Evolutionary conservation across 2,888 invertebrate genomes (phyloP).

Genomic region (Cephus spinipes): DNA sequence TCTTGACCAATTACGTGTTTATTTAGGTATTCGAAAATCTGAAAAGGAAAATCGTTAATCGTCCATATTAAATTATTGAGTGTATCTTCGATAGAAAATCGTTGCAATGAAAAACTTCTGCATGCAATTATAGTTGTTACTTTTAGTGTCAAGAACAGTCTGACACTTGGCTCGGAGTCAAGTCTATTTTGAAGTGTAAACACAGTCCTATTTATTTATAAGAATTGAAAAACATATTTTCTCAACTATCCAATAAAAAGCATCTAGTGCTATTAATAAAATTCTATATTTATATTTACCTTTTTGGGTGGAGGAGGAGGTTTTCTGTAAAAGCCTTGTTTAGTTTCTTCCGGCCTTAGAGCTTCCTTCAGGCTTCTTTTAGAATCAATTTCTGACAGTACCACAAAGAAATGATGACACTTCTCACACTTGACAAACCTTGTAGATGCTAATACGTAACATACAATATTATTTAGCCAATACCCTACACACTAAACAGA

Average conservation of each 20-base stretch:
- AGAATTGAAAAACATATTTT: not conserved
- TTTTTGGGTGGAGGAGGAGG: constrained; percentile 97
- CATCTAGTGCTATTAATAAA: not conserved
- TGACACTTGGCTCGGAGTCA: not conserved
- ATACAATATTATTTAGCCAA: not conserved
- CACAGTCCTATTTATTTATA: not conserved
- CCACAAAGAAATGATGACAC: constrained; percentile 97
- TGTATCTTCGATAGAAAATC: no score
- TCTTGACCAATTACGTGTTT: constrained; percentile 98
- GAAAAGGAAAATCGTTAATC: constrained; percentile 26
- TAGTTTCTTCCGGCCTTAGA: constrained; percentile 72
- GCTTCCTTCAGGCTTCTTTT: constrained; percentile 88
- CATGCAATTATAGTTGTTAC: not conserved
- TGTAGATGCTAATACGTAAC: constrained; percentile 75
- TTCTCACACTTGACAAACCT: constrained; percentile 98
- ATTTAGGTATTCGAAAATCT: constrained; percentile 96
- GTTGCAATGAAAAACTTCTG: no score
- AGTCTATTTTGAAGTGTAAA: not conserved
- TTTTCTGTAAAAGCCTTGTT: constrained; percentile 80
- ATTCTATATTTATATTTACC: constrained; percentile 55
- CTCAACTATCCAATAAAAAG: no score
- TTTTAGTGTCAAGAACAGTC: not conserved
- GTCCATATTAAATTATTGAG: no score
- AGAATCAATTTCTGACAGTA: constrained; percentile 92
- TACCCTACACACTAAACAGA: not conserved